Base-by-base conservation (phyloP, 1,140 invertebrate species). In the honey bee (Apis mellifera) region DNA sequence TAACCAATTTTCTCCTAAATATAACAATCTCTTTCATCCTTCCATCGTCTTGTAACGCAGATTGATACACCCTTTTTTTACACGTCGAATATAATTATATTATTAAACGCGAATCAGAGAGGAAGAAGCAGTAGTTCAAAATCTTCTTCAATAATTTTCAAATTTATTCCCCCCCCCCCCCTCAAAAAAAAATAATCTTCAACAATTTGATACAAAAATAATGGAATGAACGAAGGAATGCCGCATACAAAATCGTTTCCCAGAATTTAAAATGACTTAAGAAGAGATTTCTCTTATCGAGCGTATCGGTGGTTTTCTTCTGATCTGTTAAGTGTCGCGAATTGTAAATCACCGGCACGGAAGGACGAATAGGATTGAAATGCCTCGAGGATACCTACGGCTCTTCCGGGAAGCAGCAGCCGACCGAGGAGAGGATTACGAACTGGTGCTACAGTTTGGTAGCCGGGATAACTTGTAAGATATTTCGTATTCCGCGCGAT, bases 331-430 rank as follows among this genome's bases (percentile, higher is more conserved):
- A 80, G 71, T 88, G 86, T 82, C 76, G 77, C 84, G 86, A 88
- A 89, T 89, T 88, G 87, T 78, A 89, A 89, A 89, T 86, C 84
- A 83, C 71, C 50, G 84, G 73, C 21, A 77, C 60, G 87, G 78
- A 87, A 86, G 84, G 79, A 60, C 80, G 88, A 87, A 82, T 78
- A 84, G 83, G 87, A 88, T 85, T 71, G 75, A 82, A 77, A 79
- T 78, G 86, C 81, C 81, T 81, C n/a, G 57, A 50, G 75, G 84
- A 78, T 72, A 80, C 73, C n/a, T 15, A 76, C 57, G 72, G 82
- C 82, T 83, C 85, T 89, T 89, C 69, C 80, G 84, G 84, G 70
- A 87, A 60, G 76, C 76, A 84, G 69, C 70, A 86, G 75, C 59
- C 62, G 75, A 59, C 78, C 60, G 78, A 59, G 75, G 65, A 72